Conservation (phyloP, 2,113 vertebrate genomes). For the Dicrurus megarhynchus region DNA sequence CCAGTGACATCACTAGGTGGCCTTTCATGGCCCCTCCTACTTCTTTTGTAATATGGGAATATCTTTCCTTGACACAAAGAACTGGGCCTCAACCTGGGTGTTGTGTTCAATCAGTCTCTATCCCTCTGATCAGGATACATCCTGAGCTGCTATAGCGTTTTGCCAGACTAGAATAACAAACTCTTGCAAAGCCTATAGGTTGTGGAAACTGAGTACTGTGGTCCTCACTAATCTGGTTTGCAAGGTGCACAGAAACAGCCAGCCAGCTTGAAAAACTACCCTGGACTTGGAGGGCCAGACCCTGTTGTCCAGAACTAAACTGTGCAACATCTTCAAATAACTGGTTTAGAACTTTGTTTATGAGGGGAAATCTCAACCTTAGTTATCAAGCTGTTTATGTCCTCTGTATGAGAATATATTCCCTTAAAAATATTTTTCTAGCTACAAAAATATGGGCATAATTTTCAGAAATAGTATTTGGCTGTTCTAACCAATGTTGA, state of each 20-base stretch:
- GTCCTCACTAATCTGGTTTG: background rate
- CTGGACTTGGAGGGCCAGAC: background rate
- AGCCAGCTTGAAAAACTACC: background rate
- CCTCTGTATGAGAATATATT: background rate
- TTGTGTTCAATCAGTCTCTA: background rate
- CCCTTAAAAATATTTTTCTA: background rate
- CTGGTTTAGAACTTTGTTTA: background rate
- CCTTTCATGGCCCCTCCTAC: background rate
- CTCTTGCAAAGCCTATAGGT: background rate
- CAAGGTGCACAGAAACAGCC: background rate
- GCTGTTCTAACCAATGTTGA: background rate
- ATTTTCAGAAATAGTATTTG: background rate
- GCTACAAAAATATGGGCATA: background rate
- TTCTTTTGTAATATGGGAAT: background rate
- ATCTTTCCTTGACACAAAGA: background rate
- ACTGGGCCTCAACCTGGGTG: background rate
- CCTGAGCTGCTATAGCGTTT: background rate
- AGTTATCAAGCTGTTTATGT: background rate
- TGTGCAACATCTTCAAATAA: background rate
- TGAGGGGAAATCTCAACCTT: background rate
- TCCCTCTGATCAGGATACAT: background rate
- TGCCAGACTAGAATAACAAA: background rate
- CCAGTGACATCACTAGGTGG: background rate
- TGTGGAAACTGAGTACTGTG: background rate
- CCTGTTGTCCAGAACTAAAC: background rate